Conservation (phyloP, 2,888 invertebrate genomes). For the Lithosia quadra region DNA sequence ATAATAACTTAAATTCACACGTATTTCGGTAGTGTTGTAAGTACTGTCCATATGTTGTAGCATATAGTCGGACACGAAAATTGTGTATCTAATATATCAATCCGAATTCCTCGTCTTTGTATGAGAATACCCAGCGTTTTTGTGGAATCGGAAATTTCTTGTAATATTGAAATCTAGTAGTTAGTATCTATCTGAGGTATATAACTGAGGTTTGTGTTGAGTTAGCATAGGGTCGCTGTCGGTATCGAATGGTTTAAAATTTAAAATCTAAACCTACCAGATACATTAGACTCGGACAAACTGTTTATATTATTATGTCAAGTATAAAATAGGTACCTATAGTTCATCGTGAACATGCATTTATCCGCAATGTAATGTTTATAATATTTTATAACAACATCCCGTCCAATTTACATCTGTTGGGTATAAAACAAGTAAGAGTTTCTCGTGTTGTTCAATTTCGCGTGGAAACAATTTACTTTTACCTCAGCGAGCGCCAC, state of each 20-base stretch:
- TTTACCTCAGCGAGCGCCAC: constrained; percentile 69
- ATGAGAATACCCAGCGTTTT: too few species aligned
- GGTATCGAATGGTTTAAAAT: neutral
- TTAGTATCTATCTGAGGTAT: too few species aligned
- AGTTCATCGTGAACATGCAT: neutral
- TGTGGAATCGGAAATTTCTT: too few species aligned
- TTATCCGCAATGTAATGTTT: constrained; percentile 12
- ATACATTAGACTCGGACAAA: neutral
- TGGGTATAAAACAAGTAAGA: constrained; percentile 46
- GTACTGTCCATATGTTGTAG: too few species aligned
- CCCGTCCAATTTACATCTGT: constrained; percentile 41
- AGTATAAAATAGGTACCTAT: neutral
- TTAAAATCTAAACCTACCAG: neutral
- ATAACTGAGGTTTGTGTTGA: too few species aligned
- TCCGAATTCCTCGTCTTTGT: too few species aligned
- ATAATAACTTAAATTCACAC: too few species aligned
- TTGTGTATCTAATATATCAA: too few species aligned
- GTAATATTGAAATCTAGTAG: too few species aligned
- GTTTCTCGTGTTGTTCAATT: constrained; percentile 58
- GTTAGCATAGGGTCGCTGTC: neutral
- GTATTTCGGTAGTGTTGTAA: too few species aligned
- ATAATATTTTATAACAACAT: constrained; percentile 32
- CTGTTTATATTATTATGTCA: too few species aligned
- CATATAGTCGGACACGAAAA: too few species aligned
- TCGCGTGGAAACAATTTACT: constrained; percentile 72